These are phyloP conservation scores for Baccha elongata DNA, from an alignment of 2,888 invertebrate genomes.

Conservation along the genomic window DNA sequence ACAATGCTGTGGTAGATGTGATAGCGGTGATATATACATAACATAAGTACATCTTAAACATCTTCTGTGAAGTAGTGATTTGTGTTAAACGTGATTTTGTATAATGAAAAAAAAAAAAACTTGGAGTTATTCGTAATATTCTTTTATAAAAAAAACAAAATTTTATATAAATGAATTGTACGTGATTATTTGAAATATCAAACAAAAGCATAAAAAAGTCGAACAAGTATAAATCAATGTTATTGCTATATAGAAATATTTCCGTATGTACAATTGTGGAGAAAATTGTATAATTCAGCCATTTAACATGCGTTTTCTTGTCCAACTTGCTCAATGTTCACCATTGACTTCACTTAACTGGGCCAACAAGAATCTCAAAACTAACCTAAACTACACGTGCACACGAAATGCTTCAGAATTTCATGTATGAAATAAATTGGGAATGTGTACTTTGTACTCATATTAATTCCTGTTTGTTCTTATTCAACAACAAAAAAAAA, in stretches of 20 bases:
- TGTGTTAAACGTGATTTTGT: too few species aligned
- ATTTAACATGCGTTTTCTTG: constrained; percentile 20
- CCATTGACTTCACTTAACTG: constrained; percentile 9
- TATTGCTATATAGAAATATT: too few species aligned
- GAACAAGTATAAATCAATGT: background rate
- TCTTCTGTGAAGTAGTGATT: too few species aligned
- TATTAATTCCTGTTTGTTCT: constrained; percentile 23
- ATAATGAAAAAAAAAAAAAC: too few species aligned
- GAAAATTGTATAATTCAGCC: background rate
- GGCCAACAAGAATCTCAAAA: constrained; percentile 26
- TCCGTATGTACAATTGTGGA: background rate
- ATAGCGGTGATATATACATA: too few species aligned
- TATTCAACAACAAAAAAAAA: background rate
- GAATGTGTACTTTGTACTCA: constrained; percentile 21
- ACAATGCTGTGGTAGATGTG: too few species aligned
- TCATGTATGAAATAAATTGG: background rate
- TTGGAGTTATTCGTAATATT: too few species aligned
- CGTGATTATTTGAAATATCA: background rate
- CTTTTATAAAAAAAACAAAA: too few species aligned
- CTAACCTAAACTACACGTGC: constrained; percentile 9
- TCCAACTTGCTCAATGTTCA: constrained; percentile 11
- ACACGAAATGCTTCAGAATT: constrained; percentile 18
- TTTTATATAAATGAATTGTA: too few species aligned
- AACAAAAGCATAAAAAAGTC: background rate
- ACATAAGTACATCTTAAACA: too few species aligned